Evolutionary conservation across 2,113 vertebrate genomes (phyloP).

Genomic region (Opisthocomus hoazin): DNA sequence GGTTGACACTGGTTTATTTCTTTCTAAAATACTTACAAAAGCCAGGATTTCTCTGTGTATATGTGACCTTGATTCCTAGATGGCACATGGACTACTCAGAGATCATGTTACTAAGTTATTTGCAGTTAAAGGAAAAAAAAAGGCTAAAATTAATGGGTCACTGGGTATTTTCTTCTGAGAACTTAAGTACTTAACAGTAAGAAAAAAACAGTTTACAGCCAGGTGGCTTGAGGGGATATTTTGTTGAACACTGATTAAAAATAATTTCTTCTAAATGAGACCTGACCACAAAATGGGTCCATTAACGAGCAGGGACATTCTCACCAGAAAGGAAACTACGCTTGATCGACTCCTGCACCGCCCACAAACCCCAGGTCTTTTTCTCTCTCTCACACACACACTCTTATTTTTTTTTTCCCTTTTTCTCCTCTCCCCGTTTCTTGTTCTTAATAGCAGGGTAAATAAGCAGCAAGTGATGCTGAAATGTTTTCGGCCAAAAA

Average conservation of each 20-base stretch:
- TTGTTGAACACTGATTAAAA: constrained; percentile 81
- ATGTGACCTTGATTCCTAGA: constrained; percentile 69
- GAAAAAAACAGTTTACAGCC: constrained; percentile 70
- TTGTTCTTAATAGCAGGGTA: constrained; percentile 73
- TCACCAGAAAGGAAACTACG: constrained; percentile 73
- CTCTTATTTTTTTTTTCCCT: background rate
- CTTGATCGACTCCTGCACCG: constrained; percentile 64
- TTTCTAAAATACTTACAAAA: constrained; percentile 27
- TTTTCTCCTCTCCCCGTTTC: constrained; percentile 48
- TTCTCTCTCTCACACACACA: background rate
- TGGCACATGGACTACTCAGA: constrained; percentile 60
- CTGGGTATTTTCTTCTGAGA: constrained; percentile 74
- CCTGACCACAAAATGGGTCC: constrained; percentile 80
- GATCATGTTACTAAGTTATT: constrained; percentile 74
- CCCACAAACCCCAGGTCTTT: constrained; percentile 60
- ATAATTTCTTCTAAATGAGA: constrained; percentile 87
- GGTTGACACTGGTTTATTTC: background rate
- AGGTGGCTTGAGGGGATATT: constrained; percentile 80
- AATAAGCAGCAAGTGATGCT: constrained; percentile 76
- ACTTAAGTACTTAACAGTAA: constrained; percentile 76
- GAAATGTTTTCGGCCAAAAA: constrained; percentile 79
- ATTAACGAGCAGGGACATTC: constrained; percentile 74
- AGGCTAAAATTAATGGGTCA: constrained; percentile 72
- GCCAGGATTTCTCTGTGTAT: constrained; percentile 7
- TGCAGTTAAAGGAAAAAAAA: constrained; percentile 65